These are phyloP conservation scores for Cisticola juncidis DNA, from an alignment of 2,113 vertebrate genomes.

Conservation along the genomic window DNA sequence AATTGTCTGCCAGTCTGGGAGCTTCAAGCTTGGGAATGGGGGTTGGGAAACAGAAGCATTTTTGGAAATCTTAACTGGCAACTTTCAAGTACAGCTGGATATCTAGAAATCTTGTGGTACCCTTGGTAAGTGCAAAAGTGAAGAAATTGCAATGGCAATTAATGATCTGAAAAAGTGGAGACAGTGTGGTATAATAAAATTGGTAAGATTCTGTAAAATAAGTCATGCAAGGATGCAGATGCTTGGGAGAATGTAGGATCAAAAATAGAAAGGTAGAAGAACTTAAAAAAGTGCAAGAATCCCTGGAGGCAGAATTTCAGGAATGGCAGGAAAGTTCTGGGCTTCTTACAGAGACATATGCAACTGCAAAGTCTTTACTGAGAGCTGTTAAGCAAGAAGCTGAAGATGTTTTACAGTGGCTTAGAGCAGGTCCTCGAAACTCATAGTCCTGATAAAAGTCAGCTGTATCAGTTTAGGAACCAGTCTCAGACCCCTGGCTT, in stretches of 20 bases:
- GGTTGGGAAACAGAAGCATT: not conserved
- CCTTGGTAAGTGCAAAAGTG: not conserved
- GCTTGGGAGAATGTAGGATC: not conserved
- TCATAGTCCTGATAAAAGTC: not conserved
- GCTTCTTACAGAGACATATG: not conserved
- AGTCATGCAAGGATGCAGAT: not conserved
- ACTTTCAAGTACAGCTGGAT: not conserved
- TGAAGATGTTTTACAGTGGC: not conserved
- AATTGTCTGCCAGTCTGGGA: not conserved
- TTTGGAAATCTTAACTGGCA: not conserved
- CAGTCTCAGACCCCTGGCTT: not conserved
- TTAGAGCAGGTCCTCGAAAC: not conserved
- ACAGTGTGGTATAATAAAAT: not conserved
- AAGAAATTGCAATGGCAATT: not conserved
- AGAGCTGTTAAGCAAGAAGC: not conserved
- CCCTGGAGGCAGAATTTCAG: not conserved
- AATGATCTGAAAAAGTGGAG: not conserved
- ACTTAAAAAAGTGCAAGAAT: not conserved
- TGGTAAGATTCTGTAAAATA: not conserved
- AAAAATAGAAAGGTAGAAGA: not conserved
- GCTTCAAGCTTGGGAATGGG: not conserved
- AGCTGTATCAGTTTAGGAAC: not conserved
- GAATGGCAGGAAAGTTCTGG: not conserved
- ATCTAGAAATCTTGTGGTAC: not conserved
- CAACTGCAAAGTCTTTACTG: not conserved